Percentiles rank a stretch among this genome's conserved stretches.
phyloP scores from a whole-genome alignment of 1,140 invertebrate genomes.

The Chlorops oryzae region DNA sequence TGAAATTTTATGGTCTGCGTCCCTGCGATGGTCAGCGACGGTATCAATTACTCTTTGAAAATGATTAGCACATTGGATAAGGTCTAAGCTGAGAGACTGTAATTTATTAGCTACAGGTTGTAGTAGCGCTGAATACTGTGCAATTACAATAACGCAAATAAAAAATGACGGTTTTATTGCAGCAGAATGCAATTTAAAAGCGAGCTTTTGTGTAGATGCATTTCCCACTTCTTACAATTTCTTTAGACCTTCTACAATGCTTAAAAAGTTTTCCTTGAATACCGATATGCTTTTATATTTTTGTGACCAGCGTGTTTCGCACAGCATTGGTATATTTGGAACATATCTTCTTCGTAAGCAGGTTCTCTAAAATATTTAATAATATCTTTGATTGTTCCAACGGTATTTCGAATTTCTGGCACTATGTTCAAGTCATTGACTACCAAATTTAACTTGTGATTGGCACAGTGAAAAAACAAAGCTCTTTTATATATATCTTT shows the following conservation, averaged over 20 bases:
- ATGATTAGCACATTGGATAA: no score
- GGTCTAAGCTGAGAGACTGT: no score
- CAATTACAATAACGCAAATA: conserved; percentile 15
- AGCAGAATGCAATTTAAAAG: conserved; percentile 17
- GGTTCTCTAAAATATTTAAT: conserved; percentile 40
- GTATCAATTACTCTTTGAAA: no score
- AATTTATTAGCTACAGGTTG: conserved; percentile 18
- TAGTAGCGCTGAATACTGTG: conserved; percentile 23
- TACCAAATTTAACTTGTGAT: conserved; percentile 43
- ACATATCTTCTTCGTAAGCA: conserved; percentile 29
- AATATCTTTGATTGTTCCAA: conserved; percentile 36
- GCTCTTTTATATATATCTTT: conserved; percentile 35
- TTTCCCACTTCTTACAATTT: conserved; percentile 17
- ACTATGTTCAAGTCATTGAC: conserved; percentile 35
- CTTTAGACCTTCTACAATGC: conserved; percentile 17
- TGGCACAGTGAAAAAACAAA: conserved; percentile 41
- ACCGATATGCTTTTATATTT: conserved; percentile 38
- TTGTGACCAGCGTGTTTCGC: conserved; percentile 38
- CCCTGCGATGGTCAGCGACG: no score
- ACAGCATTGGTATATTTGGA: conserved; percentile 35
- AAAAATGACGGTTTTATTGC: conserved; percentile 20
- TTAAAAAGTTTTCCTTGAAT: conserved; percentile 18
- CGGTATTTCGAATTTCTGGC: conserved; percentile 34
- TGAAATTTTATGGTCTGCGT: no score
- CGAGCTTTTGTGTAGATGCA: conserved; percentile 18